phyloP scores from a whole-genome alignment of 2,113 vertebrate genomes.

The Datnioides undecimradiatus region DNA sequence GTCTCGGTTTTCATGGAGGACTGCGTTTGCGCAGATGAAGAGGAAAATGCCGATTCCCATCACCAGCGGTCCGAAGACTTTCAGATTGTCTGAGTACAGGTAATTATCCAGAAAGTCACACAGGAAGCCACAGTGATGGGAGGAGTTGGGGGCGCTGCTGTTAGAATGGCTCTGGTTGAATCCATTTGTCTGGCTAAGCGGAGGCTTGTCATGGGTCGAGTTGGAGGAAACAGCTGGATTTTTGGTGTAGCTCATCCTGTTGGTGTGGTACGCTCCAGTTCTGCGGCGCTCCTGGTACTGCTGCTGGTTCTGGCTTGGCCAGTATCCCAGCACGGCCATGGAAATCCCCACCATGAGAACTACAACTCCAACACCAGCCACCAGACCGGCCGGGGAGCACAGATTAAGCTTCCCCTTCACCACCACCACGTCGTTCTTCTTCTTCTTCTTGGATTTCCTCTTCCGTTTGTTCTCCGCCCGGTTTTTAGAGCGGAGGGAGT shows the following conservation, averaged over 20 bases:
- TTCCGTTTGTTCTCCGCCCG: conserved; percentile 91
- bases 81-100: conserved; percentile 96
- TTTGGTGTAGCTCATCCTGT: conserved; percentile 71
- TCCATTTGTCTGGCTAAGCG: neutral
- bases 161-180: conserved; percentile 70
- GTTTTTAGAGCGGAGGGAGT: conserved; percentile 90
- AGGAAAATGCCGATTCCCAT: conserved; percentile 99
- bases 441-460: conserved; percentile 93
- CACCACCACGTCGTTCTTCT: conserved; percentile 96
- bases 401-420: conserved; percentile 98
- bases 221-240: conserved; percentile 53
- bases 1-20: conserved; percentile 97
- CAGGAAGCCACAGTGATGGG: conserved; percentile 85
- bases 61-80: conserved; percentile 95
- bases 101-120: conserved; percentile 89
- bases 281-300: conserved; percentile 79
- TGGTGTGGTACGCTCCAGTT: conserved; percentile 57
- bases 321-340: conserved; percentile 96
- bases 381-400: conserved; percentile 92
- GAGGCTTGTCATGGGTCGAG: conserved; percentile 49
- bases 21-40: conserved; percentile 98
- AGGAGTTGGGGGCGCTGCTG: conserved; percentile 46
- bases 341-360: conserved; percentile 93
- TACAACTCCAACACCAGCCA: conserved; percentile 90
- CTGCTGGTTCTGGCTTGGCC: conserved; percentile 88